Percentiles rank a stretch among this genome's conserved stretches.
These are phyloP conservation scores for Emydura subglobosa DNA, from an alignment of 2,113 vertebrate genomes.

Conservation along the genomic window DNA sequence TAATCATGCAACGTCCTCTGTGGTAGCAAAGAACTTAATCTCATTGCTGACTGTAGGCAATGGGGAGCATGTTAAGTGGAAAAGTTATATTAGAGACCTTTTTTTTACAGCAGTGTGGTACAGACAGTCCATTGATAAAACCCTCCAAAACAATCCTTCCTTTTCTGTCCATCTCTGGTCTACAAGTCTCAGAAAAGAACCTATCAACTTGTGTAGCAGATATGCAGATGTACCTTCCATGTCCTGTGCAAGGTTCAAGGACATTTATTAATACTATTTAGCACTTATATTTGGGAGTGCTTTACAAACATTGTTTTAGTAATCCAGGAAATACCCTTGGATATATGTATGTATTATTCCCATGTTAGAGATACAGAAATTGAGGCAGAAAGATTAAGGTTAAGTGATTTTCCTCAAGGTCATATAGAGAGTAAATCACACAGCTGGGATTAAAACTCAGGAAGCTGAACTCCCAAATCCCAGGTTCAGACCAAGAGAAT, in stretches of 20 bases:
- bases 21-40: slow-evolving; percentile 71
- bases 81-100: slow-evolving; percentile 71
- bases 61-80: slow-evolving; percentile 72
- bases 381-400: neutral
- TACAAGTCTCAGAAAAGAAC: neutral
- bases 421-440: neutral
- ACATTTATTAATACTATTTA: slow-evolving; percentile 35
- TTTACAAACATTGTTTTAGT: slow-evolving; percentile 71
- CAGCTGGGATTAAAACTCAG: neutral
- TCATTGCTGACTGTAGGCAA: slow-evolving; percentile 70
- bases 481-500: neutral
- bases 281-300: slow-evolving; percentile 55
- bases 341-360: slow-evolving; percentile 27
- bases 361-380: neutral
- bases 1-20: slow-evolving; percentile 75
- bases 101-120: slow-evolving; percentile 56
- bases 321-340: slow-evolving; percentile 46
- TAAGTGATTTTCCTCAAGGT: slow-evolving; percentile 55
- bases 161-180: neutral
- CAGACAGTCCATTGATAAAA: neutral
- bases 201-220: neutral
- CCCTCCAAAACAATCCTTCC: neutral
- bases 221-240: neutral
- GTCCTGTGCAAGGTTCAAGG: slow-evolving; percentile 24
- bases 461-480: neutral